Percentiles rank a stretch among this genome's conserved stretches.
Evolutionary conservation across 2,797 vertebrate species (phyloP).

Genomic region (Hemibagrus guttatus): DNA sequence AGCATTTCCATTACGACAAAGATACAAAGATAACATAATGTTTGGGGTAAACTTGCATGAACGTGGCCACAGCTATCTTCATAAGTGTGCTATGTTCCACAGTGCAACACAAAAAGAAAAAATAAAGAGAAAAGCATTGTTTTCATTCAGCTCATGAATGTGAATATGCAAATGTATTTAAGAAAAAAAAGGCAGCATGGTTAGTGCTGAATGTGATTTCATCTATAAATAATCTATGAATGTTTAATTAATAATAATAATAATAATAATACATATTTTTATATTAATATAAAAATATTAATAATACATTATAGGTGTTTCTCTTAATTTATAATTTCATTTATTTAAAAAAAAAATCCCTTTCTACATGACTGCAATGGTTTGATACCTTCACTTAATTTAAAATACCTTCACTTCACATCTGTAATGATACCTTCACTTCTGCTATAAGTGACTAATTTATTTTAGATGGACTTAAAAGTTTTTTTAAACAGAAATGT

Average conservation of each 20-base stretch:
- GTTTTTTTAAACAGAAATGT: neutral
- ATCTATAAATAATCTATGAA: neutral
- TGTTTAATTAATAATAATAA: neutral
- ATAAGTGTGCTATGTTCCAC: neutral
- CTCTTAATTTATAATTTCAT: neutral
- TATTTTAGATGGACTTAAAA: neutral
- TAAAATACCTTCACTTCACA: no score
- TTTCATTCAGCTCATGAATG: neutral
- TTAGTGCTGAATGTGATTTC: neutral
- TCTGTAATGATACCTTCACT: no score
- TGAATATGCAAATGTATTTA: neutral
- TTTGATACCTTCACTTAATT: neutral
- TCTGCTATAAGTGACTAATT: neutral
- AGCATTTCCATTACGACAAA: slow-evolving; percentile 1
- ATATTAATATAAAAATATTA: neutral
- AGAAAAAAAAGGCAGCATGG: neutral
- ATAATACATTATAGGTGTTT: neutral
- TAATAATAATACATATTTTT: no score
- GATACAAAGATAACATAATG: slow-evolving; percentile 4
- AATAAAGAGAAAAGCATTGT: neutral
- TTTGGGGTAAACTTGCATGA: neutral
- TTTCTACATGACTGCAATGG: neutral
- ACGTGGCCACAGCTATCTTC: neutral
- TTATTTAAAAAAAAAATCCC: neutral
- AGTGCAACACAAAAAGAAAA: neutral